Evolutionary conservation across 2,888 invertebrate genomes (phyloP), one percentile per base, ranked within the genome.

Genomic region (Hyalella azteca): DNA sequence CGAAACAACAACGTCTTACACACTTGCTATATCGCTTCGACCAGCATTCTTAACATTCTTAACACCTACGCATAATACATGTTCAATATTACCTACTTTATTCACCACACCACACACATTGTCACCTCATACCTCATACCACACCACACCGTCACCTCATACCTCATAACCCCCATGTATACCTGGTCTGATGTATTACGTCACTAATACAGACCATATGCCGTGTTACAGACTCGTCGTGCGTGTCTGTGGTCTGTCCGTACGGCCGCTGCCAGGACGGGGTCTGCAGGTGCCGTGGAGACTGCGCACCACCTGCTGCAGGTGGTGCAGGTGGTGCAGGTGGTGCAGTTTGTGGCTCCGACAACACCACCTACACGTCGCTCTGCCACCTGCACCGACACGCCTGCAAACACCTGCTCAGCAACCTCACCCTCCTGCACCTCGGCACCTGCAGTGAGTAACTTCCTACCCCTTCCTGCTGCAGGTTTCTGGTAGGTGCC

Each of bases 331-430:
- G 81, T 50, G 78, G 76, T 9, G 79, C 73, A n/a, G 77, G 77
- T 13, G 36, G 49, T 3, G 41, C 81, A 0, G 82, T 81, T 40
- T 84, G 84, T 54, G 84, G 81, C 75, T 77, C 41, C 5, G 82
- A 84, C 78, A 81, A 81, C 9, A 45, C 77, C 15, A 82, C 81
- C 32, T 84, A 84, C 77, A 40, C 75, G n/a, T 81, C 82, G 0
- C 75, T 60, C 22, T 84, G 84, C 66, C 82, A 83, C 45, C 77
- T 84, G 45, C 78, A 80, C 36, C 80, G 79, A 4, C 66, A 76
- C 39, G 80, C 81, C 7, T 84, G 84, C 73, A 39, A 54, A n/a
- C 29, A 48, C 48, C 40, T 32, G 2, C 39, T 66, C 13, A 41
- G 73, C 39, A 81, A 82, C 49, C 49, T 83, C 77, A 77, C 81